Base-by-base conservation (phyloP, 2,113 vertebrate genomes). In the Daboia siamensis region DNA sequence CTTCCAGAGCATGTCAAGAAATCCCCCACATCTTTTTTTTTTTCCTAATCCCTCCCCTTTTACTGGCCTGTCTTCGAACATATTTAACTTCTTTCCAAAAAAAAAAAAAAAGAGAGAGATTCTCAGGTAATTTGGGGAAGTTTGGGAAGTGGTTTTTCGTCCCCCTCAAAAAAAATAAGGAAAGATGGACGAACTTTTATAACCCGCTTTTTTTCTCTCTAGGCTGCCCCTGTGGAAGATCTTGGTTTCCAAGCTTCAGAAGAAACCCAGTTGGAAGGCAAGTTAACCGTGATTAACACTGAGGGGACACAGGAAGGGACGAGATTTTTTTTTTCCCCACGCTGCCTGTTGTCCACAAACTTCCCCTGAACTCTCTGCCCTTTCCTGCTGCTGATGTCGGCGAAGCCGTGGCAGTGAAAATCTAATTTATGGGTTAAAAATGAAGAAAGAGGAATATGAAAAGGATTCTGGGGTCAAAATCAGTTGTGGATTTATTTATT, bases 221-320 rank as follows among this genome's bases (percentile, higher is more conserved):
- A 98, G 98, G 95, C 86, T 15, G 92, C 97, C 21, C 94, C 96
- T 0, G 54, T 98, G 21, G 96, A 97, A 33, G 97, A 94, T 0
- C 86, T 98, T 91, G 95, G 97, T 21, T 93, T 95, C 0, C 96
- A 95, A 21, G 46, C 61, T 4, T 88, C 88, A 8, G 52, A 1
- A 2, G 0, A n/a, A 2, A 26, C 90, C 4, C 80, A 0, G 0
- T 0, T 4, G 0, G 87, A 52, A 23, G 90, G 87, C 0, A 56
- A 91, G 1, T 57, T 87, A 8, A 17, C 92, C 51, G 21, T 90
- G 21, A 51, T 86, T 1, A 39, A 17, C 23, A 0, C 39, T 3
- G 21, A 23, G 33, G 94, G 93, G n/a, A 20, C 2, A 84, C 87
- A 91, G 94, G 61, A 91, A 52, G 87, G 51, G 4, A 86, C 54